Evolutionary conservation across 2,888 invertebrate genomes (phyloP), one percentile per base, ranked within the genome.

Genomic region (Ganaspis brasiliensis): DNA sequence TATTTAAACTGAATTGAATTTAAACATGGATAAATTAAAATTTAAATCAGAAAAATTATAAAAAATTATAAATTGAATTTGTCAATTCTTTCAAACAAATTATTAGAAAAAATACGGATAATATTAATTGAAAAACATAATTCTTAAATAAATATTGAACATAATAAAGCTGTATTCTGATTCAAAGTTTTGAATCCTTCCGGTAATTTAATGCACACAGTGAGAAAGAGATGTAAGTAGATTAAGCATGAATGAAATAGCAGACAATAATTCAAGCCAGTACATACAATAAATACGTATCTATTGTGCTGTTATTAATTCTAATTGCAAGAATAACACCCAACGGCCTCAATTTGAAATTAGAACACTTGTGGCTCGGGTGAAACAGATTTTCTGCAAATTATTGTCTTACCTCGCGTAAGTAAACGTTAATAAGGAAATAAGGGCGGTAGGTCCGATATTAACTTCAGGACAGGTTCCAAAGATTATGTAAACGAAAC

Each of bases 401-500:
- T 49, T 31, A 67, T 9, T 74, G 70, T 73, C 77, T 82, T 83
- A 89, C 89, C 87, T 89, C 14, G 89, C 85, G 86, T 95, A 95
- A 0, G 94, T 94, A 84, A 93, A 94, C 0, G 96, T 96, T 79
- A 97, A 93, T 0, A 97, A 93, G 0, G 96, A 96, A 87, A 97
- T 93, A 45, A 97, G 93, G 19, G 97, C 96, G 0, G 96, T 96
- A 1, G 97, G 96, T 16, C 95, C 93, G 40, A 93, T 92, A 90
- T 94, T 95, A 80, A 95, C 93, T 89, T 95, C 95, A 4, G 94
- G 93, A 78, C 94, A 93, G 3, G 96, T 96, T 0, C 97, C 97
- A 90, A 97, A 94, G n/a, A 96, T 79, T 19, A 94, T 94, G 92
- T 97, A 97, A 16, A 96, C 93, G 85, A 96, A 94, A 77, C 96